Base-by-base conservation (phyloP, 2,888 invertebrate species). In the Anoncus sp. region DNA sequence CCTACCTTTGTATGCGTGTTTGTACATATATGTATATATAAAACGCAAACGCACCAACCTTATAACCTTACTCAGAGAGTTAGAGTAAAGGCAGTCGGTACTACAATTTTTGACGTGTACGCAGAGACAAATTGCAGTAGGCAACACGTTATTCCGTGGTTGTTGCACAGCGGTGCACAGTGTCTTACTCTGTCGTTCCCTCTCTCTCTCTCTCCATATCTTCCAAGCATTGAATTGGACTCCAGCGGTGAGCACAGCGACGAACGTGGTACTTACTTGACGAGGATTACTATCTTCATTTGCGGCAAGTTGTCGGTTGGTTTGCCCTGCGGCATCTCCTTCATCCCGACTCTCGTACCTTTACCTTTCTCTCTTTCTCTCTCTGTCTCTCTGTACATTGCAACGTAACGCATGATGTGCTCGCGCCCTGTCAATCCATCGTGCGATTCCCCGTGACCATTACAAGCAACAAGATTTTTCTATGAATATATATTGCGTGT, bases 261-360 rank as follows among this genome's bases (percentile, higher is more conserved):
- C 66, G 75, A 70, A 81, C 74, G 80, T 78, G 78, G 79, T 81
- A 79, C 76, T 76, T 73, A 80, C 81, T 81, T 77, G 79, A 80
- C 77, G 79, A 80, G 81, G 81, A 81, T 80, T 78, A 80, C 77
- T 80, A 81, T 81, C 81, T 81, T 81, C 80, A 81, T 81, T 81
- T 80, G 80, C 74, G 71, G 78, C 60, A 76, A 80, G 76, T 80
- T 78, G 75, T 78, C 75, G 80, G 80, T 69, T 73, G 76, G 74
- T 80, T 77, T 81, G 75, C 77, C 70, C 74, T 55, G 63, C 63
- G 76, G 77, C 75, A 55, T 69, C 74, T 70, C 45, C 65, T 71
- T 72, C 73, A 57, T 69, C 77, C 53, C 24, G 62, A 57, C 40
- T 57, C 49, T 53, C n/a, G 38, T 49, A 22, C 12, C 45, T 59